Conservation (phyloP, 2,797 vertebrate genomes). For the Apodemus agrarius region DNA sequence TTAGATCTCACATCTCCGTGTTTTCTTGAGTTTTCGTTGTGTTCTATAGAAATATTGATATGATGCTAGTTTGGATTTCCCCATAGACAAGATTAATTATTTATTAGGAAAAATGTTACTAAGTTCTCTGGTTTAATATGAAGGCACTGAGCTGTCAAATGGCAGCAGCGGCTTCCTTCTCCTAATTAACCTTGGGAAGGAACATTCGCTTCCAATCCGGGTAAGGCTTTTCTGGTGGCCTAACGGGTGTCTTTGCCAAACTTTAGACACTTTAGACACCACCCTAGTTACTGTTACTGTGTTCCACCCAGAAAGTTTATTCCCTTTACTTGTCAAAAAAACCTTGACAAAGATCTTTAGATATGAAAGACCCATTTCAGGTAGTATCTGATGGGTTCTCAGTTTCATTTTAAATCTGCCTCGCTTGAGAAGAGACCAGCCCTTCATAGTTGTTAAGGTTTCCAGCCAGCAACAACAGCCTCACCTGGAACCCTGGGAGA, state of each 20-base stretch:
- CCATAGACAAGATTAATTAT: conserved; percentile 7
- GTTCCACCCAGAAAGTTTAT: conserved; percentile 4
- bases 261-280: not conserved
- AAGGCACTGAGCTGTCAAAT: not conserved
- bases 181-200: not conserved
- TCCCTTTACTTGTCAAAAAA: conserved; percentile 27
- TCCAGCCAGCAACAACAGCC: not conserved
- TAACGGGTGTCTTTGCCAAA: not conserved
- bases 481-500: conserved; percentile 8
- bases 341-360: conserved; percentile 25
- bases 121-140: conserved; percentile 26
- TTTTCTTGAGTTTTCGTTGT: not conserved
- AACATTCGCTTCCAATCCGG: not conserved
- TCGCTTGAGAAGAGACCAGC: conserved; percentile 9
- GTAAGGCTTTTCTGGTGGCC: not conserved
- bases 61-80: conserved; percentile 41
- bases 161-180: conserved; percentile 1
- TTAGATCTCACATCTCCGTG: not conserved
- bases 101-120: conserved; percentile 15
- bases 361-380: conserved; percentile 6
- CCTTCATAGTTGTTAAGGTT: not conserved
- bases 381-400: not conserved
- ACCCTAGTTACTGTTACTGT: not conserved
- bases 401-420: conserved; percentile 46
- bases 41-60: conserved; percentile 18